A percentile compares a stretch with the other conserved stretches of the same genome.
Conservation (phyloP, 2,113 vertebrate species). For the Microtus pennsylvanicus region DNA sequence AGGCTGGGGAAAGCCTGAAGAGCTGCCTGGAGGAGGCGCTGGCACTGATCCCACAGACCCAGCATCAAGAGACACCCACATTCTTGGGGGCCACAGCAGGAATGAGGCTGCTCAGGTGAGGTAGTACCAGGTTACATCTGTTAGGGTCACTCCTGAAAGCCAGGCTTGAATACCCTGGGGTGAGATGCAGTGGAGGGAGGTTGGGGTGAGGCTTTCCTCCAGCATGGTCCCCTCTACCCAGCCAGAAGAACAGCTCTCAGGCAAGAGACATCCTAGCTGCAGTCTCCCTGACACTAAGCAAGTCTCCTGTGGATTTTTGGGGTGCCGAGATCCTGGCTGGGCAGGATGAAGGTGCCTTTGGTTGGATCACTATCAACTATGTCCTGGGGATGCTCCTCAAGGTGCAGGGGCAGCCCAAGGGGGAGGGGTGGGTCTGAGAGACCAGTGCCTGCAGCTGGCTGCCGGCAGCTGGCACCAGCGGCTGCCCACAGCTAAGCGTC, state of each 20-base stretch:
- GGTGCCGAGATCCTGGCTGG: slow-evolving; percentile 90
- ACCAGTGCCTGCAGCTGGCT: background rate
- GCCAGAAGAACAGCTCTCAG: slow-evolving; percentile 85
- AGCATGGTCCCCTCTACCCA: slow-evolving; percentile 61
- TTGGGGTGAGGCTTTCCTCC: fast-evolving
- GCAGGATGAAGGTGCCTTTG: slow-evolving; percentile 90
- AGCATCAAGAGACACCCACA: slow-evolving; percentile 74
- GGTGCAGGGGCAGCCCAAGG: slow-evolving; percentile 47
- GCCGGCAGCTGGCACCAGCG: background rate
- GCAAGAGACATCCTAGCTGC: slow-evolving; percentile 86
- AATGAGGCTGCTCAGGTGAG: slow-evolving; percentile 88
- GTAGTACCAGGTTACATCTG: fast-evolving
- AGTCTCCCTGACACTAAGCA: slow-evolving; percentile 83
- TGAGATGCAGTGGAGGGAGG: fast-evolving
- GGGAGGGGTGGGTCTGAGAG: background rate
- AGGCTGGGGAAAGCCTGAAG: slow-evolving; percentile 82
- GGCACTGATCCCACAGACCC: slow-evolving; percentile 71
- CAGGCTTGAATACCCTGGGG: fast-evolving
- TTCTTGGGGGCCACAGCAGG: slow-evolving; percentile 88
- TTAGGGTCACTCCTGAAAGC: background rate
- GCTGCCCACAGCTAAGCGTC: background rate
- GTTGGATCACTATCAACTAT: slow-evolving; percentile 90
- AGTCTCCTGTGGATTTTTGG: slow-evolving; percentile 87
- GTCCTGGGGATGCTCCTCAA: slow-evolving; percentile 85
- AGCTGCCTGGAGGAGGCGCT: slow-evolving; percentile 84